A percentile compares a stretch with the other conserved stretches of the same genome.
phyloP scores from a whole-genome alignment of 2,888 invertebrate genomes.

The Cerceris rybyensis region DNA sequence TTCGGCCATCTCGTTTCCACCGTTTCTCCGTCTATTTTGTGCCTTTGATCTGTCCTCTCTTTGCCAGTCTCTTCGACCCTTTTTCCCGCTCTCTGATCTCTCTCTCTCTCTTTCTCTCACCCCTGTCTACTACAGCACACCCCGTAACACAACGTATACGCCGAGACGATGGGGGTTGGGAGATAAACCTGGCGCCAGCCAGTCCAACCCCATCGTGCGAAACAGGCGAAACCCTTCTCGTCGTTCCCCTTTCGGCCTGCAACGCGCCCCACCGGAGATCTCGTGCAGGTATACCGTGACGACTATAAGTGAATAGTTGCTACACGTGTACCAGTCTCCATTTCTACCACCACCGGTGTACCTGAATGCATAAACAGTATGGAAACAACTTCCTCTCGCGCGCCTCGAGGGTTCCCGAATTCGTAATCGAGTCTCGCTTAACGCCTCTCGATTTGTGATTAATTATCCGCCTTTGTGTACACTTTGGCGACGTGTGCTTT shows the following conservation, averaged over 20 bases:
- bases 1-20: neutral
- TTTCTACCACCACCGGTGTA: too few relatives aligned
- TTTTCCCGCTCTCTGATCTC: neutral
- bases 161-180: slow-evolving; percentile 69
- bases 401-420: slow-evolving; percentile 4
- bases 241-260: slow-evolving; percentile 9
- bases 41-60: neutral
- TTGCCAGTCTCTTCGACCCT: neutral
- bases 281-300: slow-evolving; percentile 33
- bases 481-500: too few relatives aligned
- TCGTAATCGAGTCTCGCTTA: neutral
- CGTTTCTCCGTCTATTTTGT: neutral
- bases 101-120: neutral
- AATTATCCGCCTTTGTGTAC: neutral
- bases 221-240: slow-evolving; percentile 42
- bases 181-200: slow-evolving; percentile 76
- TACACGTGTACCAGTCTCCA: slow-evolving; percentile 2
- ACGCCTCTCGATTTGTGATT: slow-evolving; percentile 28
- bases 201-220: slow-evolving; percentile 63
- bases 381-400: slow-evolving; percentile 24
- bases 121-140: slow-evolving; percentile 13
- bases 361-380: slow-evolving; percentile 24
- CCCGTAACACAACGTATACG: slow-evolving; percentile 63
- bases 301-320: slow-evolving; percentile 19
- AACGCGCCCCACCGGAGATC: slow-evolving; percentile 11